A percentile compares a stretch with the other conserved stretches of the same genome.
phyloP scores from a whole-genome alignment of 2,888 invertebrate species.

The Agrypnus murinus region DNA sequence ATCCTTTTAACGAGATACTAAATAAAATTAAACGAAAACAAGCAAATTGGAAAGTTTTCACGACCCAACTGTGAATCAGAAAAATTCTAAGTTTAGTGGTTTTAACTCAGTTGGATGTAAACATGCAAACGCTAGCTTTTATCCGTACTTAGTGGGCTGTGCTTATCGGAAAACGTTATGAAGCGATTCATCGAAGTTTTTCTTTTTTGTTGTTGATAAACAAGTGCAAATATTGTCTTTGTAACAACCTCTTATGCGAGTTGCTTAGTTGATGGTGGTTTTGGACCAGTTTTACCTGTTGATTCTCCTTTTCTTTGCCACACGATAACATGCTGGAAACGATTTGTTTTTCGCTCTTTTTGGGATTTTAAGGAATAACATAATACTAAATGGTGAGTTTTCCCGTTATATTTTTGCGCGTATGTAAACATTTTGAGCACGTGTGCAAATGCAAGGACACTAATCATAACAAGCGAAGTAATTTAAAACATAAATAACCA shows the following conservation, averaged over 20 bases:
- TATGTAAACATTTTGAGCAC: too few relatives aligned
- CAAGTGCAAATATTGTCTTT: constrained; percentile 23
- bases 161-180: constrained; percentile 48
- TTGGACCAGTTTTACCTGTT: constrained; percentile 48
- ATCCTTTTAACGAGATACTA: neutral
- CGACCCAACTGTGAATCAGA: constrained; percentile 50
- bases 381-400: constrained; percentile 18
- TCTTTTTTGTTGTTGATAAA: constrained; percentile 33
- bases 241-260: neutral
- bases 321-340: neutral
- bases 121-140: constrained; percentile 51
- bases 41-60: constrained; percentile 35
- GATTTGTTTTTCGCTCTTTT: constrained; percentile 1
- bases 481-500: too few relatives aligned
- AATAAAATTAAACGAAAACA: neutral
- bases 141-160: constrained; percentile 27
- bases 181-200: constrained; percentile 30
- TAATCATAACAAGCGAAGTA: too few relatives aligned
- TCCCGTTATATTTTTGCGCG: neutral
- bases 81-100: constrained; percentile 56
- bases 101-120: constrained; percentile 55
- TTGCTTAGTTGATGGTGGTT: constrained; percentile 39
- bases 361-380: neutral
- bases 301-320: constrained; percentile 32
- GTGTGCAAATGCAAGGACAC: too few relatives aligned